Evolutionary conservation across 2,113 vertebrate genomes (phyloP), one percentile per base, ranked within the genome.

Genomic region (Callipepla squamata): DNA sequence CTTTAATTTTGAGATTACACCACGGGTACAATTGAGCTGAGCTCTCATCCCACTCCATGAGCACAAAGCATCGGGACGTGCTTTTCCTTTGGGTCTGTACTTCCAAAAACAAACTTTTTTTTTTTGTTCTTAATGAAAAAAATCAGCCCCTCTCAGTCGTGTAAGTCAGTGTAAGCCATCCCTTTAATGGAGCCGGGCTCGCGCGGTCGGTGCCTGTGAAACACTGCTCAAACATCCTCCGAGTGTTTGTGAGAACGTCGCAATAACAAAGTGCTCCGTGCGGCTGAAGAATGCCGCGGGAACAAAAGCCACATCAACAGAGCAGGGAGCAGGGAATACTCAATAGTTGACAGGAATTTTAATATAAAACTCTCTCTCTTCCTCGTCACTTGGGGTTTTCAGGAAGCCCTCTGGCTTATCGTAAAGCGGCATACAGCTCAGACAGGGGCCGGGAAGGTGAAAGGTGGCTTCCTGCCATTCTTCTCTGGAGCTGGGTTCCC

Each of bases 401-500:
- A 98, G 99, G 98, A 99, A 99, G 97, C 98, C 95, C 98, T 98
- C 96, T 85, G 96, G 95, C 98, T 99, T 99, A 99, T 99, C 98
- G 91, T 97, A 83, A 90, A 96, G 97, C 97, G 97, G 98, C 98
- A 98, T 95, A 96, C 98, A 97, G 98, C 96, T 36, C 97, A 97
- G 97, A 80, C 98, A 97, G 97, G 98, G 97, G 96, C 87, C 61
- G 90, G 97, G 97, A 97, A 98, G 98, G 98, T 98, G 98, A 98
- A 97, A 98, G 98, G 99, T 98, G 98, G 98, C 98, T 99, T 99
- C 99, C 99, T 99, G 98, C 98, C 96, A 99, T 99, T 99, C 99
- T 99, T 99, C 97, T 98, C 97, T 68, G 83, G 96, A 97, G 97
- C 98, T 97, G 98, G 98, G 98, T 99, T 99, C 98, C 98, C 98